These are phyloP conservation scores for Planococcus citri DNA, from an alignment of 1,140 invertebrate species.

Conservation along the genomic window DNA sequence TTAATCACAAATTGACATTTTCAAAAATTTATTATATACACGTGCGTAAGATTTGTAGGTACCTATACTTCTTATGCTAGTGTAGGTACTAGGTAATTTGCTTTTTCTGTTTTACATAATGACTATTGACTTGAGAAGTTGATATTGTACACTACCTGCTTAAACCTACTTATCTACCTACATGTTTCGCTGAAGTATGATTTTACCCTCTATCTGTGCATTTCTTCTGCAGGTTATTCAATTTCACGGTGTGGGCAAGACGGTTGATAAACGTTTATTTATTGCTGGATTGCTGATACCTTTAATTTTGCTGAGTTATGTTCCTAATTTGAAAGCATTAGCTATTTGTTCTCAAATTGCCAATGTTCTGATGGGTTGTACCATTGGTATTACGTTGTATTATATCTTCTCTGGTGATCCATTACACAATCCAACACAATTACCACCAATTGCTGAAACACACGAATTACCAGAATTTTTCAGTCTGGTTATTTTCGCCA, in stretches of 20 bases:
- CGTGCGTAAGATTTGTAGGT: too few species aligned
- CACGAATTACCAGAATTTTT: slow-evolving; percentile 53
- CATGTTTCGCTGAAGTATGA: too few species aligned
- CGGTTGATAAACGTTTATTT: slow-evolving; percentile 37
- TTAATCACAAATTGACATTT: too few species aligned
- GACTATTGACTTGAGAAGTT: too few species aligned
- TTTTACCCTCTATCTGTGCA: too few species aligned
- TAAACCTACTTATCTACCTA: too few species aligned
- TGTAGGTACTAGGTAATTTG: too few species aligned
- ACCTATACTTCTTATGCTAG: too few species aligned
- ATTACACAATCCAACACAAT: slow-evolving; percentile 36
- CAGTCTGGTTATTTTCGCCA: slow-evolving; percentile 64
- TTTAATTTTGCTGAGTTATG: slow-evolving; percentile 57
- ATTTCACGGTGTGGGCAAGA: slow-evolving; percentile 26
- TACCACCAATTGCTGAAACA: slow-evolving; percentile 23
- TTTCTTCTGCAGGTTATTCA: neutral
- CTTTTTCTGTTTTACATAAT: too few species aligned
- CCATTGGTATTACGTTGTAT: slow-evolving; percentile 66
- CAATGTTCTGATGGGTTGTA: slow-evolving; percentile 61
- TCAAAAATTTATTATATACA: too few species aligned
- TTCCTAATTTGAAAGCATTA: slow-evolving; percentile 65
- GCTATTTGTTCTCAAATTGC: slow-evolving; percentile 70
- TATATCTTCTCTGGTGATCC: slow-evolving; percentile 52
- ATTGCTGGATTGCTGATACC: slow-evolving; percentile 49
- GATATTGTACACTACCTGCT: too few species aligned